Conservation (phyloP, 2,888 invertebrate species). For the Stenurella melanura region DNA sequence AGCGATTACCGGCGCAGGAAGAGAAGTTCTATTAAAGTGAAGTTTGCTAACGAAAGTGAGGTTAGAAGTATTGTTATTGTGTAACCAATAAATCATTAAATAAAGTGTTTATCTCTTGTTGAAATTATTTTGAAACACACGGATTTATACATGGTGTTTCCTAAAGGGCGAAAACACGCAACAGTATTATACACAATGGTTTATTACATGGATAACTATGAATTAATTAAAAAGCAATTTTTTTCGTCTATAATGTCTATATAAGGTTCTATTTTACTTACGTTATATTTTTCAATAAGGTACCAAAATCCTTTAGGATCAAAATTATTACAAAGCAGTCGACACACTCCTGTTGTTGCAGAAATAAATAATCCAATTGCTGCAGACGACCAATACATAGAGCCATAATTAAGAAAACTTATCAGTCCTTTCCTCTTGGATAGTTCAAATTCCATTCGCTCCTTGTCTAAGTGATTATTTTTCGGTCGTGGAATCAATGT, state of each 20-base stretch:
- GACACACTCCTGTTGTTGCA: conserved; percentile 20
- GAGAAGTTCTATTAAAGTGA: too few species aligned
- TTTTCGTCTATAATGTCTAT: not conserved
- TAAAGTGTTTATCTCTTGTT: too few species aligned
- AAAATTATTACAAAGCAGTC: conserved; percentile 34
- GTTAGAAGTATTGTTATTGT: too few species aligned
- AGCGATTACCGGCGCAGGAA: too few species aligned
- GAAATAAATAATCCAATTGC: conserved; percentile 29
- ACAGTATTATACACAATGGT: too few species aligned
- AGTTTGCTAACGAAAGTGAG: too few species aligned
- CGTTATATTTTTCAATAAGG: conserved; percentile 26
- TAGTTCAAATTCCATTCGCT: conserved; percentile 23
- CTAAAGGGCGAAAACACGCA: too few species aligned
- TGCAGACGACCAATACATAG: conserved; percentile 33
- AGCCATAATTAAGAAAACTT: conserved; percentile 35
- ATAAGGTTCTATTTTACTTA: conserved; percentile 4
- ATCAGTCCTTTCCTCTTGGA: conserved; percentile 17
- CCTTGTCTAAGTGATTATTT: conserved; percentile 32
- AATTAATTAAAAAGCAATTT: too few species aligned
- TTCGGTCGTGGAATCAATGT: conserved; percentile 26
- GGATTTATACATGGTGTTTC: too few species aligned
- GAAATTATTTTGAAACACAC: too few species aligned
- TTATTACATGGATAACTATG: too few species aligned
- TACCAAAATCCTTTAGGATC: conserved; percentile 37
- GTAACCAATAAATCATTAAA: too few species aligned